These are phyloP conservation scores for Serranus cabrilla DNA, from an alignment of 2,797 vertebrate genomes.

Conservation along the genomic window DNA sequence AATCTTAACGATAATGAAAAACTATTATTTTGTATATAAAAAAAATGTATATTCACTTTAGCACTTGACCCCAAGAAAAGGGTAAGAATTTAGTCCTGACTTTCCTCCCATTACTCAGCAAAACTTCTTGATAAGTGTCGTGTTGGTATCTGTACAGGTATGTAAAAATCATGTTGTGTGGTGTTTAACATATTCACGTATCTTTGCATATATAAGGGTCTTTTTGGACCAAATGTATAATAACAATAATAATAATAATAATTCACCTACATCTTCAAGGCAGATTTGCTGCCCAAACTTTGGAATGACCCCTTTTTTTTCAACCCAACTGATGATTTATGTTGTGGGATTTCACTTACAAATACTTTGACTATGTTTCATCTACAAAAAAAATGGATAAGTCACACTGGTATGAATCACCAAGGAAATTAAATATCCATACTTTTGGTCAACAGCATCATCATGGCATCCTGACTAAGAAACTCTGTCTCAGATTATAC, in stretches of 20 bases:
- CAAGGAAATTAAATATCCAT: conserved; percentile 15
- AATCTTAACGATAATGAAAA: not conserved
- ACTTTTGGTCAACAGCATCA: not conserved
- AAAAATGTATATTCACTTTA: not conserved
- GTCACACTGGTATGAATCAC: conserved; percentile 26
- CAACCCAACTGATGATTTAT: not conserved
- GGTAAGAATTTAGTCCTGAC: too few relatives aligned
- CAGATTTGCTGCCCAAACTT: not conserved
- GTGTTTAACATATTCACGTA: too few relatives aligned
- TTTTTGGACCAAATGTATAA: too few relatives aligned
- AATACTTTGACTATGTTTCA: conserved; percentile 1
- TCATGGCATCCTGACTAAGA: too few relatives aligned
- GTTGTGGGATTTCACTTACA: not conserved
- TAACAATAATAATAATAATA: not conserved
- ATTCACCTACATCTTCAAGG: not conserved
- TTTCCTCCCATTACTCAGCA: too few relatives aligned
- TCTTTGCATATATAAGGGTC: too few relatives aligned
- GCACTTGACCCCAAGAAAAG: too few relatives aligned
- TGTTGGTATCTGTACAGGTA: too few relatives aligned
- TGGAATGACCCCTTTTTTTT: too few relatives aligned
- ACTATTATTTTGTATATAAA: not conserved
- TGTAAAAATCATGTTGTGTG: too few relatives aligned
- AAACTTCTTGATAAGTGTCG: too few relatives aligned
- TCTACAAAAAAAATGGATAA: not conserved
- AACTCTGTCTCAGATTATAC: not conserved